A percentile compares a stretch with the other conserved stretches of the same genome.
Evolutionary conservation across 1,140 invertebrate species (phyloP).

Genomic region (Euwallacea similis): DNA sequence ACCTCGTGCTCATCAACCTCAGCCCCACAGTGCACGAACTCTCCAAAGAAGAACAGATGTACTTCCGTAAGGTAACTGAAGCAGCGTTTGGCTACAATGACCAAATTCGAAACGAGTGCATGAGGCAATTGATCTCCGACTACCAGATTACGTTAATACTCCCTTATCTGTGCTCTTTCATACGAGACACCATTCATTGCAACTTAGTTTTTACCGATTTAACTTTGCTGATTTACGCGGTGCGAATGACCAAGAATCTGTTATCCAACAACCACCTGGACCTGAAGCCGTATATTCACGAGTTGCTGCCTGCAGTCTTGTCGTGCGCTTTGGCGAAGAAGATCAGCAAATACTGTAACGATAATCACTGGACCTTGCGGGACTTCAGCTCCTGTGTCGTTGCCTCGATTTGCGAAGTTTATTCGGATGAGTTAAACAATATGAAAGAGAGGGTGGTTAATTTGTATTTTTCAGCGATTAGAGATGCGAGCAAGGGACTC

Average conservation of each 20-base stretch:
- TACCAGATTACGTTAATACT: conserved; percentile 39
- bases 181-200: conserved; percentile 39
- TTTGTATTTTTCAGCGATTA: conserved; percentile 38
- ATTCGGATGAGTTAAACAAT: conserved; percentile 40
- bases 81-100: conserved; percentile 44
- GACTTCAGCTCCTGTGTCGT: conserved; percentile 43
- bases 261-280: conserved; percentile 38
- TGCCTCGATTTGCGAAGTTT: conserved; percentile 37
- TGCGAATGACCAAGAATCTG: conserved; percentile 42
- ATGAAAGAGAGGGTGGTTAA: conserved; percentile 39
- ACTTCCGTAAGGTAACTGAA: conserved; percentile 42
- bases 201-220: conserved; percentile 43
- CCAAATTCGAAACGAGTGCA: conserved; percentile 40
- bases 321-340: conserved; percentile 42
- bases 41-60: conserved; percentile 43
- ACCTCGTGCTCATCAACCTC: conserved; percentile 40
- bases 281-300: conserved; percentile 38
- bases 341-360: conserved; percentile 44
- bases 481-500: conserved; percentile 35
- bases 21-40: conserved; percentile 37
- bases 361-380: conserved; percentile 46
- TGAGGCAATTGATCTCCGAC: conserved; percentile 37
- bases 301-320: conserved; percentile 38
- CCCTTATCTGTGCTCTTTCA: conserved; percentile 42
- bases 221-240: conserved; percentile 43